phyloP scores from a whole-genome alignment of 2,888 invertebrate species.

The Dryomyza anilis region DNA sequence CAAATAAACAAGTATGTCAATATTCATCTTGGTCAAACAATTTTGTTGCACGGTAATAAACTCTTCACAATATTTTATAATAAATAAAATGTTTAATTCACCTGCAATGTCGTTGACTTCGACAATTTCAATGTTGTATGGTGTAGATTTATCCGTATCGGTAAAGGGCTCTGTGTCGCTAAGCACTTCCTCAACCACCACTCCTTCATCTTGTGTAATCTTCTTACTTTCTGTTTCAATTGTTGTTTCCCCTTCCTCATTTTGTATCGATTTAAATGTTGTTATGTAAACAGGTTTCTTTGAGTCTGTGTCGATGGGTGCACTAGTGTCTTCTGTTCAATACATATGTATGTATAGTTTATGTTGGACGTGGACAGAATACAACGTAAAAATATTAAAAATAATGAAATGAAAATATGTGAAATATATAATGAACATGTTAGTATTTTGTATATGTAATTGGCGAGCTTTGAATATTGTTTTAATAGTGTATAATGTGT shows the following conservation, averaged over 20 bases:
- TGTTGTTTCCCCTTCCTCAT: conserved; percentile 55
- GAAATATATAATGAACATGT: no score
- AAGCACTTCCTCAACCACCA: conserved; percentile 58
- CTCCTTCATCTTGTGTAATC: conserved; percentile 56
- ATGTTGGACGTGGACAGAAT: neutral
- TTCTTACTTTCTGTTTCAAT: conserved; percentile 58
- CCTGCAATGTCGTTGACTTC: conserved; percentile 58
- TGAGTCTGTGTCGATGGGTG: conserved; percentile 48
- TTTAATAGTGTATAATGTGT: neutral
- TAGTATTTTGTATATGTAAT: no score
- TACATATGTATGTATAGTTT: conserved; percentile 9
- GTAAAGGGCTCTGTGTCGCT: conserved; percentile 55
- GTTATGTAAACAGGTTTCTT: conserved; percentile 59
- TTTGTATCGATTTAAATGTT: conserved; percentile 60
- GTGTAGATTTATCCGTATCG: conserved; percentile 44
- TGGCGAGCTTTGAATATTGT: neutral
- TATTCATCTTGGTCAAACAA: no score
- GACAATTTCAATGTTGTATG: conserved; percentile 55
- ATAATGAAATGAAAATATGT: neutral
- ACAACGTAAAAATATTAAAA: neutral
- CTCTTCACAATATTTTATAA: no score
- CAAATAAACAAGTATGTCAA: no score
- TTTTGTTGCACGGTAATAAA: no score
- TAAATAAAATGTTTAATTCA: conserved; percentile 37
- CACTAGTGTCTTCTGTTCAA: conserved; percentile 47